phyloP scores from a whole-genome alignment of 2,888 invertebrate genomes.

The Osmoderma eremita region DNA sequence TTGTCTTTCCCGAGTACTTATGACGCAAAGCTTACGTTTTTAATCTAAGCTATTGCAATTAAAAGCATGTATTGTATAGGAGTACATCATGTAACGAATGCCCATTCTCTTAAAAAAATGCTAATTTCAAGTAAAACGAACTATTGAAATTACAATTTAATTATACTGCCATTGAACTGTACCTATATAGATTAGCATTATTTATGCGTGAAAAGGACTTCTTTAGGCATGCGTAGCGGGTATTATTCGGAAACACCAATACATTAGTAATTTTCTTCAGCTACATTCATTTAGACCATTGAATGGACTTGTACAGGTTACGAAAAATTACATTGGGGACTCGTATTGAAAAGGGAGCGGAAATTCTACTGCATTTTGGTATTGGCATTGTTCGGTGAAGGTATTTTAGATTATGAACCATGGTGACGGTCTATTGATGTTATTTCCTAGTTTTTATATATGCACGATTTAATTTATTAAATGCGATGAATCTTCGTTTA shows the following conservation, averaged over 20 bases:
- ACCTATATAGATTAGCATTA: constrained; percentile 4
- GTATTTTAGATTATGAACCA: constrained; percentile 7
- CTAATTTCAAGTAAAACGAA: too few species aligned
- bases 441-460: too few species aligned
- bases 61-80: too few species aligned
- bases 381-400: neutral
- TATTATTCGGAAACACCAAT: neutral
- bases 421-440: constrained; percentile 17
- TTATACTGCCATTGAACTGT: neutral
- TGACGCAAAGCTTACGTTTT: too few species aligned
- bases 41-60: too few species aligned
- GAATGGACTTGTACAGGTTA: neutral
- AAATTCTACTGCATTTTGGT: neutral
- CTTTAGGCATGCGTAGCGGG: constrained; percentile 1
- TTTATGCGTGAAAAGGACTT: constrained; percentile 8
- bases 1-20: too few species aligned
- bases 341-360: neutral
- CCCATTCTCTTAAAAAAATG: too few species aligned
- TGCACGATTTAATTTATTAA: neutral
- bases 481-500: neutral
- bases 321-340: neutral
- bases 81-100: too few species aligned
- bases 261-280: constrained; percentile 5
- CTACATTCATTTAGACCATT: neutral
- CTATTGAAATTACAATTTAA: too few species aligned